A percentile compares a stretch with the other conserved stretches of the same genome.
phyloP scores from a whole-genome alignment of 1,140 invertebrate species.

The Platyscapa corneri region DNA sequence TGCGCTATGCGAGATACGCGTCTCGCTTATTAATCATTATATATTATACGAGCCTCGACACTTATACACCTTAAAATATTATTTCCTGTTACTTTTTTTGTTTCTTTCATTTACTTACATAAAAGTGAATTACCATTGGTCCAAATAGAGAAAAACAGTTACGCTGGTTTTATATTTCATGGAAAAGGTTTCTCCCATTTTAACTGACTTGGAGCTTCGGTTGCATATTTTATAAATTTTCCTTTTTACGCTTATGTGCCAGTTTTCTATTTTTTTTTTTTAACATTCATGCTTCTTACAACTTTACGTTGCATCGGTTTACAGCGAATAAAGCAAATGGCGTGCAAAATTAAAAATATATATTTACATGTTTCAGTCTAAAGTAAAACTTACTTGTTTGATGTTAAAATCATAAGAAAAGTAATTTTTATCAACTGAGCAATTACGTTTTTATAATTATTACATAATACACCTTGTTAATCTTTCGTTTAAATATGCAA shows the following conservation, averaged over 20 bases:
- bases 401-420: slow-evolving; percentile 7
- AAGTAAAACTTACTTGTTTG: slow-evolving; percentile 13
- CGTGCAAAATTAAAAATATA: slow-evolving; percentile 35
- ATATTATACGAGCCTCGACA: slow-evolving; percentile 31
- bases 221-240: slow-evolving; percentile 7
- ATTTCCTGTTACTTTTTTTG: background rate
- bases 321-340: background rate
- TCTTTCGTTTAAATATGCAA: slow-evolving; percentile 9
- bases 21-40: slow-evolving; percentile 4
- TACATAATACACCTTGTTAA: background rate
- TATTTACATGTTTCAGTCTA: slow-evolving; percentile 32
- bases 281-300: slow-evolving; percentile 34
- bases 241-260: background rate
- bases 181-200: background rate
- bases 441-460: slow-evolving; percentile 11
- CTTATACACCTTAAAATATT: slow-evolving; percentile 32
- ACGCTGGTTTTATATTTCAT: slow-evolving; percentile 9
- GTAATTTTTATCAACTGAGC: slow-evolving; percentile 37
- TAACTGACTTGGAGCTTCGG: slow-evolving; percentile 1
- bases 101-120: slow-evolving; percentile 35
- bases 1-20: slow-evolving; percentile 10
- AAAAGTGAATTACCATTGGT: slow-evolving; percentile 44
- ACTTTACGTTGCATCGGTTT: background rate
- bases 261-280: slow-evolving; percentile 4
- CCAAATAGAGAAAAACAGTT: slow-evolving; percentile 45